These are phyloP conservation scores for Brassicogethes aeneus DNA, from an alignment of 2,888 invertebrate species.

Conservation along the genomic window DNA sequence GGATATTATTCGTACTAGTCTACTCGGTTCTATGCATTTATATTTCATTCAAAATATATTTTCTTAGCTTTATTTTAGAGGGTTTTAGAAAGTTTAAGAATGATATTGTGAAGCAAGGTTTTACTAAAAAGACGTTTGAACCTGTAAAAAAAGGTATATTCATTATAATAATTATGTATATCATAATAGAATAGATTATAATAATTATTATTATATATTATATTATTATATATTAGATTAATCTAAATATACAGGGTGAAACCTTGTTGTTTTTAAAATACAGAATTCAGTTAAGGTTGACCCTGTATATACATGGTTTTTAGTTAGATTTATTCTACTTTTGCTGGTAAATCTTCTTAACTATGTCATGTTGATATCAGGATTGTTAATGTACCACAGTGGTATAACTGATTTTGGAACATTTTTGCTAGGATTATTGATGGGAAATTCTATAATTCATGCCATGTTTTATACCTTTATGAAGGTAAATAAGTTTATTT, in stretches of 20 bases:
- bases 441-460: slow-evolving; percentile 75
- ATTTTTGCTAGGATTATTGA: slow-evolving; percentile 67
- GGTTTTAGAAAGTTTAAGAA: slow-evolving; percentile 60
- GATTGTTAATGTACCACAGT: slow-evolving; percentile 47
- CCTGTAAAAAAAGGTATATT: slow-evolving; percentile 27
- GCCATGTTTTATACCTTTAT: slow-evolving; percentile 69
- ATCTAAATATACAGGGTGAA: too few species aligned
- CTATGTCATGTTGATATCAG: slow-evolving; percentile 56
- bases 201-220: too few species aligned
- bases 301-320: too few species aligned
- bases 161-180: too few species aligned
- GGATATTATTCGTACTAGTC: slow-evolving; percentile 60
- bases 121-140: slow-evolving; percentile 15
- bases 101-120: slow-evolving; percentile 15
- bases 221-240: too few species aligned
- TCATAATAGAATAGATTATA: too few species aligned
- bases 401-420: slow-evolving; percentile 65
- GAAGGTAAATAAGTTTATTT: too few species aligned
- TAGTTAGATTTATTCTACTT: slow-evolving; percentile 46
- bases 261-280: too few species aligned
- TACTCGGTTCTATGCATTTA: slow-evolving; percentile 53
- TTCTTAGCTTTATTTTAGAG: slow-evolving; percentile 34
- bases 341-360: slow-evolving; percentile 53
- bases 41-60: slow-evolving; percentile 37
- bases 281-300: too few species aligned